Base-by-base conservation (phyloP, 2,113 vertebrate species). In the Perca flavescens region DNA sequence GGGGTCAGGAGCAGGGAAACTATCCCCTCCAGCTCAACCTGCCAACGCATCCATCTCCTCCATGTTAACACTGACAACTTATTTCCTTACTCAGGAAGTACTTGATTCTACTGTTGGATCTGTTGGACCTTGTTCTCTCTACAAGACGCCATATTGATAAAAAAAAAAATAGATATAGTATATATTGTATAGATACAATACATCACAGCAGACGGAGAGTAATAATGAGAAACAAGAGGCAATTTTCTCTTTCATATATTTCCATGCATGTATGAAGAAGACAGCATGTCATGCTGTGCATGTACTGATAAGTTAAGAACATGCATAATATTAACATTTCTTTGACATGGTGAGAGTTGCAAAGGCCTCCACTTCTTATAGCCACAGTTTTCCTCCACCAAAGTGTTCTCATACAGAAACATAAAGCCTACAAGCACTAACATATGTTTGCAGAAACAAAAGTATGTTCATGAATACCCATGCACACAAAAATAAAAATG, bases 191-290 rank as follows among this genome's bases (percentile, higher is more conserved):
- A 22, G 49, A 40, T 47, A 6, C 0, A 54, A 53, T 57, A 31
- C 47, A 66, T 71, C 1, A 28, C 50, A 83, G 34, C 80, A 78
- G 69, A 90, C 34, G 36, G 66, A 57, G 65, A 13, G 21, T 62
- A 70, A 78, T 86, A 74, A 83, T 82, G 62, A 75, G 28, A 64
- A 89, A 72, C 0, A 17, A 67, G 46, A 77, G 53, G 60, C 25
- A 57, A 87, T 90, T 91, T 93, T 76, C 82, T 90, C 77, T 82
- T 83, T 14, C 19, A 75, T 85, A 19, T 80, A n/a, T 79, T 69
- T 73, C 74, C 65, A 56, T 61, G 53, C 0, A 25, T 71, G 52
- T 66, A 22, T n/a, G 25, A 40, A 64, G 46, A 75, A 3, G 21
- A 63, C 70, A 61, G 52, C 3, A 0, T 69, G 72, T 82, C 52